Conservation (phyloP, 2,888 invertebrate species). For the Cabera pusaria region DNA sequence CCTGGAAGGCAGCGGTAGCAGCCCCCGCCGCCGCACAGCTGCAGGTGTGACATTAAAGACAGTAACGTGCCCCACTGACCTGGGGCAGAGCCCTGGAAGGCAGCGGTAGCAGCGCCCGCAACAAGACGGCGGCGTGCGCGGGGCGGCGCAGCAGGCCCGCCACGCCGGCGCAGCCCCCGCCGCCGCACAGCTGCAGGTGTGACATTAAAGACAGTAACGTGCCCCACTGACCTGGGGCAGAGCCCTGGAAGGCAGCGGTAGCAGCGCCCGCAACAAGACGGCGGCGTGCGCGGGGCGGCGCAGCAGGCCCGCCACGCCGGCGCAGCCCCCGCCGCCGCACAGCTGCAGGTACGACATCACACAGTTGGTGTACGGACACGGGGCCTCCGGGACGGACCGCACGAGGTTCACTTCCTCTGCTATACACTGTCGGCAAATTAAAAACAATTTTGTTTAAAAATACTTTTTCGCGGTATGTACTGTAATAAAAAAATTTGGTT, state of each 20-base stretch:
- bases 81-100: slow-evolving; percentile 24
- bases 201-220: slow-evolving; percentile 22
- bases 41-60: too few species aligned
- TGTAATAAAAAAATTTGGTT: too few species aligned
- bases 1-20: too few species aligned
- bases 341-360: slow-evolving; percentile 42
- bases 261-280: slow-evolving; percentile 55
- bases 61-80: too few species aligned
- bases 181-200: slow-evolving; percentile 43
- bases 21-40: too few species aligned
- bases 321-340: slow-evolving; percentile 31
- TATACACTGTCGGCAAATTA: slow-evolving; percentile 22
- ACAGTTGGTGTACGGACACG: slow-evolving; percentile 33
- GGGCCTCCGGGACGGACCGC: slow-evolving; percentile 1
- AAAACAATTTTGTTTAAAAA: too few species aligned
- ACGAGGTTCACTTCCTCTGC: slow-evolving; percentile 23
- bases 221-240: slow-evolving; percentile 38
- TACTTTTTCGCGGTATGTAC: too few species aligned
- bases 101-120: slow-evolving; percentile 52
- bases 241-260: slow-evolving; percentile 34
- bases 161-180: slow-evolving; percentile 27
- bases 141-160: slow-evolving; percentile 43
- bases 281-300: slow-evolving; percentile 52
- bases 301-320: slow-evolving; percentile 38
- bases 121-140: slow-evolving; percentile 55